Evolutionary conservation across 2,113 vertebrate species (phyloP), one percentile per base, ranked within the genome.

Genomic region (Scomber japonicus): DNA sequence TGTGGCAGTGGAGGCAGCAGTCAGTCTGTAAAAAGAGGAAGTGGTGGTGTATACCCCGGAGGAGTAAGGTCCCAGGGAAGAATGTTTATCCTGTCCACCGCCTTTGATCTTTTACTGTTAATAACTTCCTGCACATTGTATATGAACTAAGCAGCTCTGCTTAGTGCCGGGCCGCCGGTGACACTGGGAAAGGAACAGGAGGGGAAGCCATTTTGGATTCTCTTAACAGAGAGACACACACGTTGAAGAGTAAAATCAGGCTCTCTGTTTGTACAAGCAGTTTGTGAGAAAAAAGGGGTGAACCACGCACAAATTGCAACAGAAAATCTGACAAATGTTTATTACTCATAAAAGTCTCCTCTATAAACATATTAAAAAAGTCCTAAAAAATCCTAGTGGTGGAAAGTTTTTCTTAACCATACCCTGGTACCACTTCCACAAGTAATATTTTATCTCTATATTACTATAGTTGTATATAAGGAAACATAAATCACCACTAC

Each of bases 121-220:
- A 96, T 95, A 91, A 94, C 94, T 95, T 96, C 95, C 95, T 95
- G 94, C 91, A 93, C 87, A 93, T 94, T 94, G 93, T 94, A 94
- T 88, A 88, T 95, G 95, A 95, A 94, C 93, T 88, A 85, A 82
- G 71, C 82, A 63, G 87, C 88, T 82, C 50, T 5, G 75, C 63
- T 50, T n/a, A 53, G 46, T 3, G 66, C 45, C 31, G 10, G 71
- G 55, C 71, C 45, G 50, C 65, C 12, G 53, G 77, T 85, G 78
- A 82, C 81, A 88, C 61, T 51, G 50, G 82, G 59, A 57, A 69
- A 82, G 83, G 72, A 77, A 80, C 63, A 49, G 78, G 66, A 78
- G 78, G 70, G 17, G 46, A 19, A 30, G 65, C 80, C 83, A 82
- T 86, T 62, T 76, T 84, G 68, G 35, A 81, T 56, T 75, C 16